Percentiles rank a stretch among this genome's conserved stretches.
phyloP scores from a whole-genome alignment of 92 coral and sea anemone genomes.

The Epizoanthus illoricatus region DNA sequence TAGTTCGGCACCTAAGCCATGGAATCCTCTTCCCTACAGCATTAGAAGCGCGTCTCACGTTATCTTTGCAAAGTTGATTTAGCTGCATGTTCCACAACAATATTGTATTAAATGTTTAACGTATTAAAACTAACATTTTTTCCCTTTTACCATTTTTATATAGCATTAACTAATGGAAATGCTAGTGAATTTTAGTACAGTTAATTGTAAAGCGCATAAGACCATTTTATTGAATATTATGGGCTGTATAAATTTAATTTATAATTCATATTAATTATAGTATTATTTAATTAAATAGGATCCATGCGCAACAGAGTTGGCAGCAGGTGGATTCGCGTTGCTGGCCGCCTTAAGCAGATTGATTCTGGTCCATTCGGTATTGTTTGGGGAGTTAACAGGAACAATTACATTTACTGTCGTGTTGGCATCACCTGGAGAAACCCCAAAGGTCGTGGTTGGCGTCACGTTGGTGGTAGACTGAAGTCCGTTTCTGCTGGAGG shows the following conservation, averaged over 20 bases:
- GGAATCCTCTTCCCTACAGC: too few species aligned
- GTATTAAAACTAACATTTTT: too few species aligned
- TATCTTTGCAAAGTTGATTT: too few species aligned
- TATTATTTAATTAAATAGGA: background rate
- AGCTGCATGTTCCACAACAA: too few species aligned
- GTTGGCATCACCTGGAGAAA: constrained; percentile 44
- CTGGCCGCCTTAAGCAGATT: constrained; percentile 42
- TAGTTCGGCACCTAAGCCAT: too few species aligned
- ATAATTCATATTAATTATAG: background rate
- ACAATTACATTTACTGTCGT: constrained; percentile 35
- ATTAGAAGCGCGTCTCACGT: too few species aligned
- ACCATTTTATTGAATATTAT: too few species aligned
- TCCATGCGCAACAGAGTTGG: constrained; percentile 29
- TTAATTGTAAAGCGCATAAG: too few species aligned
- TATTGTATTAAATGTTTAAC: too few species aligned
- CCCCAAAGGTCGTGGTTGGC: constrained; percentile 24
- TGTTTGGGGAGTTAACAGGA: constrained; percentile 41
- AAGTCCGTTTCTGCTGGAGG: constrained; percentile 17
- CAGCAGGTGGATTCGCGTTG: constrained; percentile 10
- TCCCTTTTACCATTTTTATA: too few species aligned
- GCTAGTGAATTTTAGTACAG: too few species aligned
- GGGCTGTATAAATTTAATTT: background rate
- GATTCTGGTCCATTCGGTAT: constrained; percentile 50
- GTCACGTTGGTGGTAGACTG: background rate
- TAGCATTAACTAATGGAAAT: too few species aligned